phyloP scores from a whole-genome alignment of 2,113 vertebrate genomes.

The Tautogolabrus adspersus region DNA sequence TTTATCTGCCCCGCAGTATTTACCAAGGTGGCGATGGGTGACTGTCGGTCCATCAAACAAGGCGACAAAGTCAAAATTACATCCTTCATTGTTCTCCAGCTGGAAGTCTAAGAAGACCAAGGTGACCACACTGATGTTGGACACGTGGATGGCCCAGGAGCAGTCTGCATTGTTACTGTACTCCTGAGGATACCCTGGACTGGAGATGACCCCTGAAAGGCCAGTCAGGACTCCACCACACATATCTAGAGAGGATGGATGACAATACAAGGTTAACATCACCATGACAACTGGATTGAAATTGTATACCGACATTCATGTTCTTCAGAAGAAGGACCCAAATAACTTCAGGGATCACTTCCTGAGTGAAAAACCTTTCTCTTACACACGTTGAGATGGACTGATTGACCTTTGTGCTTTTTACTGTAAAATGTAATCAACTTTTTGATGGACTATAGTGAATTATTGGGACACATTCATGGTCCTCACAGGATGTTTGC shows the following conservation, averaged over 20 bases:
- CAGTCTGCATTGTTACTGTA: slow-evolving; percentile 95
- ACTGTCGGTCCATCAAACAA: slow-evolving; percentile 88
- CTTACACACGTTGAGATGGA: too few relatives aligned
- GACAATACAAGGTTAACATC: not conserved
- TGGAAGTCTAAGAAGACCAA: slow-evolving; percentile 95
- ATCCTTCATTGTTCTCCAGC: slow-evolving; percentile 91
- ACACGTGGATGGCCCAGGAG: slow-evolving; percentile 89
- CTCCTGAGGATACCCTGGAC: slow-evolving; percentile 92
- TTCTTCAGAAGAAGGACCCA: not conserved
- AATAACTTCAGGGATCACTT: not conserved
- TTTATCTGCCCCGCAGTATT: slow-evolving; percentile 87
- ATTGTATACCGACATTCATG: not conserved
- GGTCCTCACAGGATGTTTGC: too few relatives aligned
- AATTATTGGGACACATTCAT: too few relatives aligned
- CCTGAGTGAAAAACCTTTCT: too few relatives aligned
- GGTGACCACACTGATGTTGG: slow-evolving; percentile 82
- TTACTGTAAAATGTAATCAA: too few relatives aligned
- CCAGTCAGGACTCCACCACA: slow-evolving; percentile 93
- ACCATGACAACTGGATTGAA: not conserved
- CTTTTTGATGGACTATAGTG: too few relatives aligned
- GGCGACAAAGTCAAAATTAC: slow-evolving; percentile 93
- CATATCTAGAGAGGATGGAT: slow-evolving; percentile 81
- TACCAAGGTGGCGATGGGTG: slow-evolving; percentile 81
- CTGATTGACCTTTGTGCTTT: too few relatives aligned
- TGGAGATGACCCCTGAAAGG: slow-evolving; percentile 93